A percentile compares a stretch with the other conserved stretches of the same genome.
Conservation (phyloP, 2,797 vertebrate genomes). For the Artibeus lituratus region DNA sequence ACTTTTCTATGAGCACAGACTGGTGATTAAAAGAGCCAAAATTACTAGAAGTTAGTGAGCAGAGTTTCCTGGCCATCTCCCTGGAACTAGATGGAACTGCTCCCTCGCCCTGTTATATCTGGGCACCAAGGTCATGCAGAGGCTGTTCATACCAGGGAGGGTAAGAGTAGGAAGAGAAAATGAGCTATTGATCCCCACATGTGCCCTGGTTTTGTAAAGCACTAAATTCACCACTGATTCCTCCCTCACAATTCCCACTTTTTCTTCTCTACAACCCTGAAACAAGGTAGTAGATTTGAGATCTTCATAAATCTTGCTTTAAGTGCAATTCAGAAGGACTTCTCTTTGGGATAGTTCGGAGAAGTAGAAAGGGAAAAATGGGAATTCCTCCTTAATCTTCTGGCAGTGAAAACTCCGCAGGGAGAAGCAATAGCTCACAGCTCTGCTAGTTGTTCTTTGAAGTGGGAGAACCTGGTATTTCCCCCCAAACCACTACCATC, state of each 20-base stretch:
- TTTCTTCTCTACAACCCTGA: not conserved
- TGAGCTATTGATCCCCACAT: not conserved
- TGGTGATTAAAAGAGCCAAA: slow-evolving; percentile 38
- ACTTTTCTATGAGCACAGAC: not conserved
- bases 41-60: not conserved
- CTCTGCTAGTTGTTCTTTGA: slow-evolving; percentile 4
- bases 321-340: not conserved
- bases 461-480: slow-evolving; percentile 17
- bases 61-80: not conserved
- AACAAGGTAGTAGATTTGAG: not conserved
- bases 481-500: not conserved
- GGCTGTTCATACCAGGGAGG: not conserved
- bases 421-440: not conserved
- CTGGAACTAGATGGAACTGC: not conserved
- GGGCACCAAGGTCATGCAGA: not conserved
- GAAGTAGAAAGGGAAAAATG: not conserved
- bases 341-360: not conserved
- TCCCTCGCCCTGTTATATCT: not conserved
- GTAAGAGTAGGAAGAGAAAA: not conserved
- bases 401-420: not conserved
- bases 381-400: not conserved
- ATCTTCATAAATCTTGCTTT: not conserved
- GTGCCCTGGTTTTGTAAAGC: not conserved
- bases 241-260: not conserved
- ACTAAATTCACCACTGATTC: not conserved